Percentiles rank a stretch among this genome's conserved stretches.
These are phyloP conservation scores for Megaceryle torquata DNA, from an alignment of 2,113 vertebrate species.

Conservation along the genomic window DNA sequence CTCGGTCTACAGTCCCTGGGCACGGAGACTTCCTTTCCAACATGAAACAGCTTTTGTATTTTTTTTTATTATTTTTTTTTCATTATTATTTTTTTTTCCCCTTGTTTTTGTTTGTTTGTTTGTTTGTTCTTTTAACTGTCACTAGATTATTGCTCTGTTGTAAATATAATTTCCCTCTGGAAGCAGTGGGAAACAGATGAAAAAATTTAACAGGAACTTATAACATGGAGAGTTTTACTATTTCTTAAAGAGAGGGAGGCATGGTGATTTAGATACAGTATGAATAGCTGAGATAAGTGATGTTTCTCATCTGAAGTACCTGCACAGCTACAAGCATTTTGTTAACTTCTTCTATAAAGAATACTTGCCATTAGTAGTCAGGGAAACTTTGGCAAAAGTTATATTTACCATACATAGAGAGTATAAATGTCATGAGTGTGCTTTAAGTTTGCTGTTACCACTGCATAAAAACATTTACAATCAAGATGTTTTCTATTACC, in stretches of 20 bases:
- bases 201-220: neutral
- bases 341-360: slow-evolving; percentile 17
- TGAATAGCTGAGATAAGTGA: neutral
- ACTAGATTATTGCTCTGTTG: neutral
- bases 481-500: slow-evolving; percentile 1
- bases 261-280: neutral
- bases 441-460: neutral
- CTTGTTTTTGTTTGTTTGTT: no score
- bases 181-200: neutral
- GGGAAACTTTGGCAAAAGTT: neutral
- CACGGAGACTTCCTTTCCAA: neutral
- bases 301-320: slow-evolving; percentile 31
- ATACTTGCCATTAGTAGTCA: neutral
- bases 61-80: neutral
- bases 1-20: neutral
- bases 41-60: neutral
- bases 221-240: neutral
- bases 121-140: neutral
- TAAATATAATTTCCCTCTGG: neutral
- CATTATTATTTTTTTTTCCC: no score
- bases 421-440: neutral
- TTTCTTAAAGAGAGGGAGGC: neutral
- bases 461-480: neutral
- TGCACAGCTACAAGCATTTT: neutral
- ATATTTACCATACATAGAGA: neutral